These are phyloP conservation scores for Thymelicus lineola DNA, from an alignment of 2,888 invertebrate genomes.

Conservation along the genomic window DNA sequence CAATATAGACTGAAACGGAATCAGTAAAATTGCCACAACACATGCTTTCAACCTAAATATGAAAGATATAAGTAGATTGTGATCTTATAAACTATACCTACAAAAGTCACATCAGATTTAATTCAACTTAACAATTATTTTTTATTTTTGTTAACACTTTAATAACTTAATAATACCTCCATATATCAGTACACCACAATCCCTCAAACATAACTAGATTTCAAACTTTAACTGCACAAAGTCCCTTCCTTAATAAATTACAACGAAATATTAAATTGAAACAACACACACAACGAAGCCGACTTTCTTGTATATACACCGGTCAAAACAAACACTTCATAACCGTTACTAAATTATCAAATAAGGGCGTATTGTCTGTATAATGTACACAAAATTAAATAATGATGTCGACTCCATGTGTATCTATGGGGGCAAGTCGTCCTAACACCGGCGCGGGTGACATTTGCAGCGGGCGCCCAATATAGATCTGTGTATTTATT, in stretches of 20 bases:
- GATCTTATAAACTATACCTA: too few relatives aligned
- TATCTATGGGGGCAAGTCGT: background rate
- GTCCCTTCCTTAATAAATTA: background rate
- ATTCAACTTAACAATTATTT: too few relatives aligned
- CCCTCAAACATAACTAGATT: conserved; percentile 54
- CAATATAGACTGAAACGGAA: too few relatives aligned
- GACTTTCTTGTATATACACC: too few relatives aligned
- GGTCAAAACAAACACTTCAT: background rate
- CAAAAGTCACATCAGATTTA: too few relatives aligned
- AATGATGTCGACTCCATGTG: background rate
- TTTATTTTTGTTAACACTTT: too few relatives aligned
- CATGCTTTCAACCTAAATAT: too few relatives aligned
- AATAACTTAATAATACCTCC: conserved; percentile 45
- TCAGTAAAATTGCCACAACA: too few relatives aligned
- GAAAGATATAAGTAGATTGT: too few relatives aligned
- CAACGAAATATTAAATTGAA: background rate
- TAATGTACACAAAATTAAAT: too few relatives aligned
- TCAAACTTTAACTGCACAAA: background rate
- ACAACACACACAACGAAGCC: background rate
- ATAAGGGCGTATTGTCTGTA: too few relatives aligned
- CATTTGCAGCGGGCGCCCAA: conserved; percentile 49
- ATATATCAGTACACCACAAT: conserved; percentile 53
- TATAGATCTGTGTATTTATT: conserved; percentile 48
- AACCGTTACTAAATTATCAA: too few relatives aligned
- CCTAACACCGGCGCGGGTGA: conserved; percentile 40